Evolutionary conservation across 2,888 invertebrate species (phyloP).

Genomic region (Linyphia triangularis): DNA sequence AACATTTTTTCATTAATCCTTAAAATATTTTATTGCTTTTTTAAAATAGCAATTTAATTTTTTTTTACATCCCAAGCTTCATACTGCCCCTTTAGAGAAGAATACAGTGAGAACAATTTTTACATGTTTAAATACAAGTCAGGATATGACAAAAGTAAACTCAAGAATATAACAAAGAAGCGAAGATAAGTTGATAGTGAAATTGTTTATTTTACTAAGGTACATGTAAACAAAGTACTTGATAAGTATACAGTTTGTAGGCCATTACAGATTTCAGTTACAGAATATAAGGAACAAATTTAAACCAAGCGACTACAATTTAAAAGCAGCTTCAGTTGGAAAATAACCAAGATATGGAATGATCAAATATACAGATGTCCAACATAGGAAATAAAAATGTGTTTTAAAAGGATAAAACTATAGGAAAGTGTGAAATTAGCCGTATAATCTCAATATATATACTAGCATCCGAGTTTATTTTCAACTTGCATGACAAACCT

Average conservation of each 20-base stretch:
- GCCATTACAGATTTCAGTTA: conserved; percentile 51
- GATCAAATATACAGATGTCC: conserved; percentile 47
- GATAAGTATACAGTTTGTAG: conserved; percentile 44
- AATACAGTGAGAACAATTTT: too few species aligned
- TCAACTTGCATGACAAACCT: neutral
- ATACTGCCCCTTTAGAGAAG: too few species aligned
- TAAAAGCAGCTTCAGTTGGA: conserved; percentile 17
- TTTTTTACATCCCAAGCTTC: too few species aligned
- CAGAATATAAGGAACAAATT: conserved; percentile 47
- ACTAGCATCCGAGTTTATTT: too few species aligned
- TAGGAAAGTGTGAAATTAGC: neutral
- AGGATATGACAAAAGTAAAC: too few species aligned
- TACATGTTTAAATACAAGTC: too few species aligned
- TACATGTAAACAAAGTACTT: conserved; percentile 58
- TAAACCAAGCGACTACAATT: conserved; percentile 1
- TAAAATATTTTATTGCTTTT: too few species aligned
- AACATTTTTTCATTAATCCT: too few species aligned
- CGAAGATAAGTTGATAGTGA: conserved; percentile 34
- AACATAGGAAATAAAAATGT: neutral
- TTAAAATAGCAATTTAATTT: too few species aligned
- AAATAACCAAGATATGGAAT: conserved; percentile 27
- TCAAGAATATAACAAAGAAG: too few species aligned
- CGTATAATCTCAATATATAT: neutral
- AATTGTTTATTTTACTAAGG: conserved; percentile 65
- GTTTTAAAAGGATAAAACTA: conserved; percentile 3